A percentile compares a stretch with the other conserved stretches of the same genome.
These are phyloP conservation scores for Axea sp. DNA, from an alignment of 2,888 invertebrate genomes.

Conservation along the genomic window DNA sequence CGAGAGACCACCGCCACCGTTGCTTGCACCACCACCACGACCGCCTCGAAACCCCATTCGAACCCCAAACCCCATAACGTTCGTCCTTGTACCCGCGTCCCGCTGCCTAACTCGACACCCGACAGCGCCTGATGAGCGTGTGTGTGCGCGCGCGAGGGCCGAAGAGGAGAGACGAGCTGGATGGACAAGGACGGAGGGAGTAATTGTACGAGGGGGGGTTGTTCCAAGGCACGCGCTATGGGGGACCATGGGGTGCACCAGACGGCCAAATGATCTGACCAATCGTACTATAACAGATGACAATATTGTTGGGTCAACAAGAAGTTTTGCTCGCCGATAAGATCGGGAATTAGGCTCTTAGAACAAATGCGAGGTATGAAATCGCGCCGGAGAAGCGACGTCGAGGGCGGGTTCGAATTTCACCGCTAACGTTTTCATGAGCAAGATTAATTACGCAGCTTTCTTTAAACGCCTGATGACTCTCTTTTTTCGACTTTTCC, in stretches of 20 bases:
- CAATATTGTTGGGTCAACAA: slow-evolving; percentile 50
- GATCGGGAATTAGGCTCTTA: slow-evolving; percentile 22
- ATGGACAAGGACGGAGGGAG: slow-evolving; percentile 6
- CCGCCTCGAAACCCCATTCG: slow-evolving; percentile 55
- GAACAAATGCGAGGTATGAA: slow-evolving; percentile 11
- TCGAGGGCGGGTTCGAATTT: slow-evolving; percentile 6
- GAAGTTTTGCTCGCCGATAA: slow-evolving; percentile 23
- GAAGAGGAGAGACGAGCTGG: background rate
- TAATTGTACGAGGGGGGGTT: slow-evolving; percentile 11
- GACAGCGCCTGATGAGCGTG: slow-evolving; percentile 35
- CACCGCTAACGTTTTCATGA: slow-evolving; percentile 9
- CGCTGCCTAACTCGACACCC: slow-evolving; percentile 45
- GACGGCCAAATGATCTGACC: slow-evolving; percentile 46
- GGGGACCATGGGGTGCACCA: slow-evolving; percentile 20
- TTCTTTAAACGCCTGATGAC: background rate
- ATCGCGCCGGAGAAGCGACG: background rate
- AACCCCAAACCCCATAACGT: slow-evolving; percentile 47
- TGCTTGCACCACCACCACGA: slow-evolving; percentile 43
- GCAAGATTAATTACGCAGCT: slow-evolving; percentile 2
- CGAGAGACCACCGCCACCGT: slow-evolving; percentile 53
- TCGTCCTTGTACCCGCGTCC: slow-evolving; percentile 3
- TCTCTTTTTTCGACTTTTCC: background rate
- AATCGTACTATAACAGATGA: slow-evolving; percentile 43
- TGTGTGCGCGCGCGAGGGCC: background rate
- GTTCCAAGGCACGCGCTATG: slow-evolving; percentile 12